Evolutionary conservation across 1,140 invertebrate species (phyloP).

Genomic region (Pseudomyrmex concolor): DNA sequence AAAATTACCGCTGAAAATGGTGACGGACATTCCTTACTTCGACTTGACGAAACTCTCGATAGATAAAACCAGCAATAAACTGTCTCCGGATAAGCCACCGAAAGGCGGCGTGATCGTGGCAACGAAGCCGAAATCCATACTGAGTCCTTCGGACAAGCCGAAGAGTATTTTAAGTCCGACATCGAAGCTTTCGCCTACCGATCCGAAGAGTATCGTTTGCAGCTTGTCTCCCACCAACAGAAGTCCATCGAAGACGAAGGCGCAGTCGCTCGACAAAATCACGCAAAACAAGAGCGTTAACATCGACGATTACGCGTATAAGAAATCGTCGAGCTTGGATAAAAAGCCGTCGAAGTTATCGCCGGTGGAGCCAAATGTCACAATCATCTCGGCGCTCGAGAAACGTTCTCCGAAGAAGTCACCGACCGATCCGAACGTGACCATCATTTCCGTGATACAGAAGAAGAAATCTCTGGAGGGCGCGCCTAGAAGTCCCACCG

Average conservation of each 20-base stretch:
- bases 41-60: constrained; percentile 79
- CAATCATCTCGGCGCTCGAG: constrained; percentile 77
- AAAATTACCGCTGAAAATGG: constrained; percentile 81
- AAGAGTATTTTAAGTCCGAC: constrained; percentile 77
- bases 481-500: constrained; percentile 55
- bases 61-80: constrained; percentile 69
- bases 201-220: constrained; percentile 65
- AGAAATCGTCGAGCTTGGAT: constrained; percentile 78
- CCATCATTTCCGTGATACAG: constrained; percentile 81
- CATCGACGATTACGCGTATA: constrained; percentile 63
- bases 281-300: constrained; percentile 70
- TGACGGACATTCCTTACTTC: constrained; percentile 85
- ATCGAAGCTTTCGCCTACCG: constrained; percentile 80
- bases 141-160: constrained; percentile 78
- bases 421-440: constrained; percentile 78
- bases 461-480: constrained; percentile 78
- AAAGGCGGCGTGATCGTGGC: constrained; percentile 77
- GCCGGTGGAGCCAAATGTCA: constrained; percentile 78
- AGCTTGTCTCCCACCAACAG: constrained; percentile 74
- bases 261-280: constrained; percentile 62
- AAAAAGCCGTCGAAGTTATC: constrained; percentile 78
- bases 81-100: constrained; percentile 76
- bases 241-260: constrained; percentile 76
- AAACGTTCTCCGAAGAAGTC: constrained; percentile 73
- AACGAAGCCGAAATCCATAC: constrained; percentile 79